Base-by-base conservation (phyloP, 2,888 invertebrate species). In the Lithophane ornitopus region DNA sequence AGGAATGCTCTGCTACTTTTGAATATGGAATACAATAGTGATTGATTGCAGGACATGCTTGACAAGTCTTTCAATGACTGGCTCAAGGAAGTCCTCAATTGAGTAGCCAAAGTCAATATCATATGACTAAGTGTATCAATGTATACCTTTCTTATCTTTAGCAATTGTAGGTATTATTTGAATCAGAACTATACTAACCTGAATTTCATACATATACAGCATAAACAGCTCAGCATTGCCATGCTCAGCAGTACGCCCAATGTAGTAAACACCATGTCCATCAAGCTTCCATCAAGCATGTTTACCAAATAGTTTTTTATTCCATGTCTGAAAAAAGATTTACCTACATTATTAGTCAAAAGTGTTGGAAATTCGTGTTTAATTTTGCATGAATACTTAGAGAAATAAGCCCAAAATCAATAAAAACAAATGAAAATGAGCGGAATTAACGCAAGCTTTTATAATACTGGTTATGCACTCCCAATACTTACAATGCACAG, bases 201-300 rank as follows among this genome's bases (percentile, higher is more conserved):
- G 58, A 91, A 85, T 74, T 93, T 94, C 89, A 95, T 95, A 79
- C 91, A 94, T 4, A 94, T 68, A 77, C 95, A 95, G 86, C 94
- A 94, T 19, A 94, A 76, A 75, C 93, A 93, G 78, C 91, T 90
- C 12, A 94, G 70, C 62, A 93, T 71, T 9, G 89, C 90, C 91
- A 95, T 90, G 1, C 86, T 82, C 6, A 93, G 16, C 16, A 94
- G 65, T 1, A 92, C 89, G 9, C 90, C 89, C 49, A 90, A 41
- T 1, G 92, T 93, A 22, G 89, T 85, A 2, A 93, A 69, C 7
- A 94, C 90, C 76, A 92, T 88, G 39, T 94, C 93, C 79, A 93
- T 81, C 34, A 92, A 81, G 78, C 84, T 83, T 2, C 84, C 84
- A 49, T 78, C 84, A 14, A 77, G 61, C 84, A 84, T 83, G 12